Percentiles rank a stretch among this genome's conserved stretches.
Conservation (phyloP, 2,113 vertebrate species). For the Agapornis roseicollis region DNA sequence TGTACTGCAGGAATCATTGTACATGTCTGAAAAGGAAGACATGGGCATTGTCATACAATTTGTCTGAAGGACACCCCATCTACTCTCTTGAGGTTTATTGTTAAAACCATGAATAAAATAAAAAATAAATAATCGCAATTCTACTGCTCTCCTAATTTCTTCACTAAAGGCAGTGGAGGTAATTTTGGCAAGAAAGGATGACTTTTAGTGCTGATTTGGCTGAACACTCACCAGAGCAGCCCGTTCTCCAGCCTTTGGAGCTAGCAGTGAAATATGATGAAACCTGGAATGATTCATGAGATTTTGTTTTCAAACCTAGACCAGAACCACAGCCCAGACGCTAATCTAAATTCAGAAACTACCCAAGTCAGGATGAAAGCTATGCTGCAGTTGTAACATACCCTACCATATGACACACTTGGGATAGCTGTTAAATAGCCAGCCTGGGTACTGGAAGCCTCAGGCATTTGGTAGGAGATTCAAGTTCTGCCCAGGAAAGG, state of each 20-base stretch:
- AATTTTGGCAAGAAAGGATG: not conserved
- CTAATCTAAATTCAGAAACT: not conserved
- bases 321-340: not conserved
- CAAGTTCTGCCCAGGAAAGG: not conserved
- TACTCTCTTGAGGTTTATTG: not conserved
- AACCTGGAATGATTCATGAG: not conserved
- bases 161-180: not conserved
- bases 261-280: not conserved
- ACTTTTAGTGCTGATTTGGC: not conserved
- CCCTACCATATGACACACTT: not conserved
- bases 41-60: not conserved
- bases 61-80: not conserved
- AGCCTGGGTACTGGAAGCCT: not conserved
- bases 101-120: not conserved
- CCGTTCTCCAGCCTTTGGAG: not conserved
- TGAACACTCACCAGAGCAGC: not conserved
- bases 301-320: not conserved
- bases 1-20: constrained; percentile 78
- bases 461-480: not conserved
- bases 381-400: not conserved
- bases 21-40: constrained; percentile 76
- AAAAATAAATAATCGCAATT: not conserved
- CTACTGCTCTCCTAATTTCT: not conserved
- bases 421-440: not conserved
- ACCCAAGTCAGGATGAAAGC: not conserved